A percentile compares a stretch with the other conserved stretches of the same genome.
Conservation (phyloP, 2,113 vertebrate species). For the Labeo catla region DNA sequence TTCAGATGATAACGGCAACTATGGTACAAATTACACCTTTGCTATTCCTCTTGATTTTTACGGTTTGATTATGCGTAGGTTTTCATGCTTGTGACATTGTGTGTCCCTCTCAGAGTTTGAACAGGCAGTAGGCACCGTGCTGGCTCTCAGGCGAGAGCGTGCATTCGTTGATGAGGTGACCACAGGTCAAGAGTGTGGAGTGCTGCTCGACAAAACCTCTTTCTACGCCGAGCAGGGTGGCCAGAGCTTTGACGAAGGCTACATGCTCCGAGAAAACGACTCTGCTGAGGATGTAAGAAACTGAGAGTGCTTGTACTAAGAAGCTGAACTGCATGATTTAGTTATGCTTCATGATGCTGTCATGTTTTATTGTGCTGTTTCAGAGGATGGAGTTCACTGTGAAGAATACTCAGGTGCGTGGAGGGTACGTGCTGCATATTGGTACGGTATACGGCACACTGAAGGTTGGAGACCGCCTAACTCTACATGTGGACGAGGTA, state of each 20-base stretch:
- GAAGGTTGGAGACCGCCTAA: slow-evolving; percentile 87
- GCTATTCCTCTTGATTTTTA: background rate
- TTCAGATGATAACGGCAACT: slow-evolving; percentile 77
- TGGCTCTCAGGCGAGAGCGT: slow-evolving; percentile 90
- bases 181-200: slow-evolving; percentile 92
- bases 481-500: slow-evolving; percentile 91
- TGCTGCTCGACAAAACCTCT: slow-evolving; percentile 90
- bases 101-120: slow-evolving; percentile 78
- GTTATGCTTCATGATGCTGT: slow-evolving; percentile 12
- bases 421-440: slow-evolving; percentile 90
- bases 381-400: slow-evolving; percentile 95
- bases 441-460: slow-evolving; percentile 89
- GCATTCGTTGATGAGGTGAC: slow-evolving; percentile 86
- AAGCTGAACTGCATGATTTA: background rate
- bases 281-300: slow-evolving; percentile 84
- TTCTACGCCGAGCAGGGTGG: slow-evolving; percentile 98
- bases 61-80: background rate
- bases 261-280: slow-evolving; percentile 88
- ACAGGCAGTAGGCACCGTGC: slow-evolving; percentile 80
- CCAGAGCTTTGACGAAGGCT: slow-evolving; percentile 94
- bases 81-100: background rate
- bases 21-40: slow-evolving; percentile 60
- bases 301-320: background rate
- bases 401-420: slow-evolving; percentile 93
- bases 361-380: background rate